Percentiles rank a stretch among this genome's conserved stretches.
Conservation (phyloP, 2,113 vertebrate species). For the Scomber colias region DNA sequence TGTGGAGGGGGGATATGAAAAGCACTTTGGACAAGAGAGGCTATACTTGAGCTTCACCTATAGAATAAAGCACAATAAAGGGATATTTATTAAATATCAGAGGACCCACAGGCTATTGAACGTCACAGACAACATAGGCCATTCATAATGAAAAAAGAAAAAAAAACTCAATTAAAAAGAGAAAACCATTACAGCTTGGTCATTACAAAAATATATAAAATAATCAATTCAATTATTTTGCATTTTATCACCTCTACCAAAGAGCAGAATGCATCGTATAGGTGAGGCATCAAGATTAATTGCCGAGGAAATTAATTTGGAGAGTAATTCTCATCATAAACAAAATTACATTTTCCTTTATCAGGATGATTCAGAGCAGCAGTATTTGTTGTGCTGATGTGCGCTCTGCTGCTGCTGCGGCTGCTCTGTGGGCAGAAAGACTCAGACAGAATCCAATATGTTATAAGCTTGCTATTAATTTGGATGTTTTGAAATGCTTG, state of each 20-base stretch:
- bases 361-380: constrained; percentile 72
- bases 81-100: constrained; percentile 75
- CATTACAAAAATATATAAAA: constrained; percentile 78
- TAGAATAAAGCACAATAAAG: constrained; percentile 73
- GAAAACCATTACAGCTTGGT: constrained; percentile 67
- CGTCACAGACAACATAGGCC: constrained; percentile 49
- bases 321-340: constrained; percentile 77
- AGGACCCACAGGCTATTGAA: constrained; percentile 63
- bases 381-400: constrained; percentile 49
- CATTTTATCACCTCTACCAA: constrained; percentile 79
- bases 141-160: constrained; percentile 70
- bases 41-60: constrained; percentile 64
- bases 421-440: constrained; percentile 31
- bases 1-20: constrained; percentile 41
- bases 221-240: constrained; percentile 83
- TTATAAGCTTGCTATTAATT: constrained; percentile 64
- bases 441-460: constrained; percentile 64
- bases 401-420: constrained; percentile 23
- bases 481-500: constrained; percentile 57
- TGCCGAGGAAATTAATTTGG: constrained; percentile 81
- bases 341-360: constrained; percentile 78
- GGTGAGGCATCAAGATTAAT: constrained; percentile 78
- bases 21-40: constrained; percentile 46
- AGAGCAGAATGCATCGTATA: constrained; percentile 72
- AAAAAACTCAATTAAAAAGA: constrained; percentile 64